phyloP scores from a whole-genome alignment of 2,888 invertebrate species.

The Formica aserva region DNA sequence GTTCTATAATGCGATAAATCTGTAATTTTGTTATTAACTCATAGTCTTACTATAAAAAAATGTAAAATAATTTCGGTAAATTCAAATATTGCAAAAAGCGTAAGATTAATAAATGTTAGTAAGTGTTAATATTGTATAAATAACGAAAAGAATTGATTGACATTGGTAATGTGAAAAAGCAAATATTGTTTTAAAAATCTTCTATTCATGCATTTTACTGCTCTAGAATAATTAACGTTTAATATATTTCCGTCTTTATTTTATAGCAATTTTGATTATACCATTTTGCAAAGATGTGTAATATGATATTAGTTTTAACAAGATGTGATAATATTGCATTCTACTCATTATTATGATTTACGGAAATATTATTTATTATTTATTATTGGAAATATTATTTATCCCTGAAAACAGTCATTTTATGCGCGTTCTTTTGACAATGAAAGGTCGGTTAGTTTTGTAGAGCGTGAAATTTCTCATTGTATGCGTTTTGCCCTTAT shows the following conservation, averaged over 20 bases:
- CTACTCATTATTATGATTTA: conserved; percentile 19
- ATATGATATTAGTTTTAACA: conserved; percentile 6
- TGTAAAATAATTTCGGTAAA: background rate
- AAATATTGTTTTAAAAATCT: background rate
- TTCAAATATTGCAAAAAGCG: conserved; percentile 34
- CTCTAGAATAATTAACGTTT: background rate
- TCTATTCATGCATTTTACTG: background rate
- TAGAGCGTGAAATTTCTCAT: conserved; percentile 70
- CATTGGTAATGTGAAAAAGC: background rate
- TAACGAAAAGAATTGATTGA: background rate
- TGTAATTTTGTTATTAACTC: conserved; percentile 9
- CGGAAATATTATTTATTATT: conserved; percentile 50
- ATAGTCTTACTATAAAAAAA: background rate
- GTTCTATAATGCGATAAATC: conserved; percentile 45
- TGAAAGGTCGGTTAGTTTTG: conserved; percentile 71
- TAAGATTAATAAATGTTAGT: background rate
- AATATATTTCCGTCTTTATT: background rate
- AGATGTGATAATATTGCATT: background rate
- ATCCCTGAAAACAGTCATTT: conserved; percentile 21
- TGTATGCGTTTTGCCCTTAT: conserved; percentile 24
- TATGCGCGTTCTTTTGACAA: conserved; percentile 49
- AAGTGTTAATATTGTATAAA: background rate
- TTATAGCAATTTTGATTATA: background rate
- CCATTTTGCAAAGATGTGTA: background rate
- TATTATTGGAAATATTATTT: conserved; percentile 51